Base-by-base conservation (phyloP, 1,140 invertebrate species). In the Danaus melanippus region DNA sequence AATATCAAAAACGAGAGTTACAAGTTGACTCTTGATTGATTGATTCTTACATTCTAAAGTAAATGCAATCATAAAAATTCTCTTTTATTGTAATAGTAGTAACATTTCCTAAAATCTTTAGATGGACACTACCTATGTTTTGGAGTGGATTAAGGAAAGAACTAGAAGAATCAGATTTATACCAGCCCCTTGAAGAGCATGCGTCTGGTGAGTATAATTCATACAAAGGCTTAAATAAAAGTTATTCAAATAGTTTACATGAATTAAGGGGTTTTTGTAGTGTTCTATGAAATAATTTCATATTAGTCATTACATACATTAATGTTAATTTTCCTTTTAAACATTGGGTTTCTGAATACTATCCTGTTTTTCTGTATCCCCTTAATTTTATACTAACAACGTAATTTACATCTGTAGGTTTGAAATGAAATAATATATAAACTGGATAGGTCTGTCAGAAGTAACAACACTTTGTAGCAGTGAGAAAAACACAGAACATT, bases 101-200 rank as follows among this genome's bases (percentile, higher is more conserved):
- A 32, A 32, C 7, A 32, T 4, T 32, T 32, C 21, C 21, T 32
- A 32, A 32, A 32, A 32, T 32, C 75, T 82, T 49, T 64, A 91
- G 90, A 76, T 91, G 90, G 89, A 87, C 88, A 0, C 66, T 88
- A 7, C 79, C 84, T 15, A 86, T 89, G 46, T 91, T 91, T 73
- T 76, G 76, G 63, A 71, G 76, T 53, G 90, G 91, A 8, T 82
- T 87, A 53, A 89, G 89, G 61, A 87, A 87, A 54, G 90, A 92
- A 71, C 74, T 92, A 49, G 87, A 91, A 58, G 84, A 90, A 56
- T 65, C 84, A 12, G 91, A 92, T 80, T 74, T 93, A 2, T 92
- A 89, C 77, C 79, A 87, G 50, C 88, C 91, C n/a, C 73, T 92
- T 10, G 80, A 86, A 60, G 90, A 91, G 67, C 90, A 92, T 64